phyloP scores from a whole-genome alignment of 1,140 invertebrate genomes.

The Lepidurus packardi region DNA sequence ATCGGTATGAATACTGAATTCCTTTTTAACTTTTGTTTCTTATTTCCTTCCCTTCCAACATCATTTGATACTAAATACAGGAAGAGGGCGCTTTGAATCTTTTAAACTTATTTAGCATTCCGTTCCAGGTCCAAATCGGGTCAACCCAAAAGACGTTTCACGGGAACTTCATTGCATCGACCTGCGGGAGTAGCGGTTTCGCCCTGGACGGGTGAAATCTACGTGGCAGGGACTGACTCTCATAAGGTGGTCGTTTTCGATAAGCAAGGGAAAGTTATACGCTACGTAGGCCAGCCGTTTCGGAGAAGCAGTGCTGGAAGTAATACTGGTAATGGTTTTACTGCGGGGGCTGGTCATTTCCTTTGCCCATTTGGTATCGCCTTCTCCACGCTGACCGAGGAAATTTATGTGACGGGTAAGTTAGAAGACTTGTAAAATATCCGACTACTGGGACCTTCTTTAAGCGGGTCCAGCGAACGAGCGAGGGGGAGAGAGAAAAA shows the following conservation, averaged over 20 bases:
- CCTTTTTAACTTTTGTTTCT: not conserved
- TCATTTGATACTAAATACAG: no score
- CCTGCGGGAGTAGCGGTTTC: slow-evolving; percentile 54
- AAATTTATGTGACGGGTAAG: slow-evolving; percentile 58
- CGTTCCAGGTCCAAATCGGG: not conserved
- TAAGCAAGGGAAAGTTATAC: slow-evolving; percentile 47
- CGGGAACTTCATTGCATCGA: slow-evolving; percentile 42
- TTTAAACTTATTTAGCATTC: not conserved
- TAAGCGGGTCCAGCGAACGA: not conserved
- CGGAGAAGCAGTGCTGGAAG: slow-evolving; percentile 8
- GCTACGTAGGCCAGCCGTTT: slow-evolving; percentile 39
- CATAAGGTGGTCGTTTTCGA: slow-evolving; percentile 55
- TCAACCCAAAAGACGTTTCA: slow-evolving; percentile 34
- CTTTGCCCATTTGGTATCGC: slow-evolving; percentile 62
- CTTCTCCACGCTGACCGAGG: slow-evolving; percentile 54
- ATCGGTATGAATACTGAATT: slow-evolving; percentile 16
- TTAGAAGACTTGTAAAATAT: not conserved
- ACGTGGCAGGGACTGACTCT: slow-evolving; percentile 53
- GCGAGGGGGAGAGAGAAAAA: not conserved
- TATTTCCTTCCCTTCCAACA: not conserved
- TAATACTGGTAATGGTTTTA: not conserved
- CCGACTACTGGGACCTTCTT: not conserved
- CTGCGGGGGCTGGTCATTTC: slow-evolving; percentile 43
- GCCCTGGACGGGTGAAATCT: slow-evolving; percentile 52
- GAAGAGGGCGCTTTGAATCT: not conserved